Evolutionary conservation across 2,113 vertebrate species (phyloP).

Genomic region (Xyrauchen texanus): DNA sequence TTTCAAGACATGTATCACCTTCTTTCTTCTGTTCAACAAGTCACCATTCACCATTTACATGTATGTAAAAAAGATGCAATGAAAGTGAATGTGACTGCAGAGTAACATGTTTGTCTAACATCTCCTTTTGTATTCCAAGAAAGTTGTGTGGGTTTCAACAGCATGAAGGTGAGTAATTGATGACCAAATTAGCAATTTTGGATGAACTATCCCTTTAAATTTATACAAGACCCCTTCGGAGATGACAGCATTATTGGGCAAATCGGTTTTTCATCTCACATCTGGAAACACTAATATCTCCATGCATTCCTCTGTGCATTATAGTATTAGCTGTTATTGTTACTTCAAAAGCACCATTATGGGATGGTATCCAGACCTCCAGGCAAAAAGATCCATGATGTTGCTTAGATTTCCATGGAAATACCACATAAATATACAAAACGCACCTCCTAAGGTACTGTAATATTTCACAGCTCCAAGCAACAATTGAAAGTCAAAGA

Average conservation of each 20-base stretch:
- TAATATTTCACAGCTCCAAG: neutral
- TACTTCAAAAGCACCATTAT: neutral
- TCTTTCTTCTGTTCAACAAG: too few relatives aligned
- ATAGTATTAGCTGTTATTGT: neutral
- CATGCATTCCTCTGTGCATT: slow-evolving; percentile 1
- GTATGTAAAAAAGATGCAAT: too few relatives aligned
- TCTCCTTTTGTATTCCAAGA: too few relatives aligned
- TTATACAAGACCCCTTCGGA: slow-evolving; percentile 1
- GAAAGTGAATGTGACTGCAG: too few relatives aligned
- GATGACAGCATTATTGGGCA: slow-evolving; percentile 29
- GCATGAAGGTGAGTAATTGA: too few relatives aligned
- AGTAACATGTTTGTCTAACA: too few relatives aligned
- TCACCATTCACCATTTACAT: too few relatives aligned
- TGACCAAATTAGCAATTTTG: too few relatives aligned
- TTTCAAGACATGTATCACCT: too few relatives aligned
- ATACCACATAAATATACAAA: neutral
- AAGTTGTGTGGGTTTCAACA: too few relatives aligned
- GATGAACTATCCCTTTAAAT: neutral
- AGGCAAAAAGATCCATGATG: neutral
- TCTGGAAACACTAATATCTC: slow-evolving; percentile 40
- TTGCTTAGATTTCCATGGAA: neutral
- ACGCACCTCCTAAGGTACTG: neutral
- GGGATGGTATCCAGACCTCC: slow-evolving; percentile 20
- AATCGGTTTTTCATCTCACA: slow-evolving; percentile 18
- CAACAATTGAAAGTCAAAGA: neutral